phyloP scores from a whole-genome alignment of 2,113 vertebrate species.

The Sturnira hondurensis region DNA sequence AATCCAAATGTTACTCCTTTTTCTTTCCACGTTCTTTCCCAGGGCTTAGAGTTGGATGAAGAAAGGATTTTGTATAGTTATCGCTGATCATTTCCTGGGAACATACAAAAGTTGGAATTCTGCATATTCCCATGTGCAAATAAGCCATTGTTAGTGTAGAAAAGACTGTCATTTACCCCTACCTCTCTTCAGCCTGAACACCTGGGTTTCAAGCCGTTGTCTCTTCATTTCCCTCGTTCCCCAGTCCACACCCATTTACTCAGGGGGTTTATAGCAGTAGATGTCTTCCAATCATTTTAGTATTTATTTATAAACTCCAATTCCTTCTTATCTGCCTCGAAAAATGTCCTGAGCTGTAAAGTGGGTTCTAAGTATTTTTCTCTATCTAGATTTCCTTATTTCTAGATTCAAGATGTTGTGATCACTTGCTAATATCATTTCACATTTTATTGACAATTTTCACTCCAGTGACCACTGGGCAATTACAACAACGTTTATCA shows the following conservation, averaged over 20 bases:
- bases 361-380: neutral
- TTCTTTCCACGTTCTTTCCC: neutral
- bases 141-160: neutral
- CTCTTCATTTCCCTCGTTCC: neutral
- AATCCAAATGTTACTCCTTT: neutral
- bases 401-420: neutral
- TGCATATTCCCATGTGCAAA: neutral
- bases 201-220: neutral
- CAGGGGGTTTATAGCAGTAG: neutral
- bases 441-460: constrained; percentile 20
- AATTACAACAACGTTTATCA: neutral
- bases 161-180: neutral
- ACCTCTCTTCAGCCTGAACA: too few relatives aligned
- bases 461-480: neutral
- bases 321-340: neutral
- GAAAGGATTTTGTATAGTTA: neutral
- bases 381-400: neutral
- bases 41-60: neutral
- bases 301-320: neutral
- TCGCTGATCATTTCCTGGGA: neutral
- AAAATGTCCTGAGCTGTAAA: neutral
- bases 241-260: too few relatives aligned
- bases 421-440: constrained; percentile 15
- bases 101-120: neutral
- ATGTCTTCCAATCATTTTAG: neutral